A percentile compares a stretch with the other conserved stretches of the same genome.
phyloP scores from a whole-genome alignment of 2,888 invertebrate species.

The Tiliacea citrago region DNA sequence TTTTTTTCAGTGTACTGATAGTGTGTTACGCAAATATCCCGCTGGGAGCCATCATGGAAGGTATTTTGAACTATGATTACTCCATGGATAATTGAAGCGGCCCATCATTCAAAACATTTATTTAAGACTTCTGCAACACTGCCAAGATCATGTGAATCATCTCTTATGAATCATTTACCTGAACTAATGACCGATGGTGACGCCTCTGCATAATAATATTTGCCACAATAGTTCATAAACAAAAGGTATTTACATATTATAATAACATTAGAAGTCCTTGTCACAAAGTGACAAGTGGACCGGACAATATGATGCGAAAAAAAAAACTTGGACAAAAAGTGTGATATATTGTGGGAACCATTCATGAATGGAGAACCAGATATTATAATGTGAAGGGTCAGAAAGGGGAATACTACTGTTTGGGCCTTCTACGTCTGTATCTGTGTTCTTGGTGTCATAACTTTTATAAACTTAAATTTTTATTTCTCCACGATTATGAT shows the following conservation, averaged over 20 bases:
- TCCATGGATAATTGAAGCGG: neutral
- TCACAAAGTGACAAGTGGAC: conserved; percentile 67
- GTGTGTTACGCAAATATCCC: too few relatives aligned
- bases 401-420: neutral
- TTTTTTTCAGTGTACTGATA: too few relatives aligned
- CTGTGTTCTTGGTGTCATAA: neutral
- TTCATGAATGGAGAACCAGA: neutral
- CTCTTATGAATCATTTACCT: conserved; percentile 38
- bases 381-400: conserved; percentile 2
- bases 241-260: conserved; percentile 47
- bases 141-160: conserved; percentile 29
- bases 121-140: neutral
- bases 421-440: neutral
- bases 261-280: conserved; percentile 62
- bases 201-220: conserved; percentile 48
- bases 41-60: neutral
- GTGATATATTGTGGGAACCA: conserved; percentile 53
- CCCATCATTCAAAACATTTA: neutral
- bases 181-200: conserved; percentile 40
- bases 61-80: neutral
- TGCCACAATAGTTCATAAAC: conserved; percentile 39
- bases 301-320: conserved; percentile 67
- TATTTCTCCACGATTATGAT: neutral
- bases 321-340: conserved; percentile 59
- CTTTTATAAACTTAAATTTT: neutral